These are phyloP conservation scores for Triplophysa tibetana DNA, from an alignment of 2,113 vertebrate species.

Conservation along the genomic window DNA sequence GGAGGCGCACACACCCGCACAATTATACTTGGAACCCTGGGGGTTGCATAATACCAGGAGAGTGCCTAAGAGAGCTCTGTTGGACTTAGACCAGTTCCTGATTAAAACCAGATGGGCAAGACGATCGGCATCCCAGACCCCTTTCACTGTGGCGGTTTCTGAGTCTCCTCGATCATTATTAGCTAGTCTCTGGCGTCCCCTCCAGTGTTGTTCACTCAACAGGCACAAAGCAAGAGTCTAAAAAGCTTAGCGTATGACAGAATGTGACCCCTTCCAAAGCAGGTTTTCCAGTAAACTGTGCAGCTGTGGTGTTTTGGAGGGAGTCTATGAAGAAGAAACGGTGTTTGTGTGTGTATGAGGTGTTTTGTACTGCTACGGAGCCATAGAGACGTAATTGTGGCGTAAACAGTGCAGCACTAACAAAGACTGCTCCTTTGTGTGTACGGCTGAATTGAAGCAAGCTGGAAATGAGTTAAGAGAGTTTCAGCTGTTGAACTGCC, in stretches of 20 bases:
- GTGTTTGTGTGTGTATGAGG: slow-evolving; percentile 4
- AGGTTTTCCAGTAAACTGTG: not conserved
- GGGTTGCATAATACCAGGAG: slow-evolving; percentile 52
- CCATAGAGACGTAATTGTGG: slow-evolving; percentile 21
- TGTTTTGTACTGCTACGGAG: not conserved
- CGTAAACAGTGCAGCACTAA: not conserved
- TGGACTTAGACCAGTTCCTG: slow-evolving; percentile 56
- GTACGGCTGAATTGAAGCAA: not conserved
- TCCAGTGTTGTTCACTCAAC: not conserved
- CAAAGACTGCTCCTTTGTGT: slow-evolving; percentile 4
- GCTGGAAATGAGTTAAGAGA: no score
- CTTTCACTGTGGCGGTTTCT: slow-evolving; percentile 1
- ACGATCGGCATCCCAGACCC: slow-evolving; percentile 42
- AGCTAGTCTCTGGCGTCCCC: slow-evolving; percentile 2
- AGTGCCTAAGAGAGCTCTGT: slow-evolving; percentile 47
- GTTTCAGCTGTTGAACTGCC: not conserved
- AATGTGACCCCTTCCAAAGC: slow-evolving; percentile 27
- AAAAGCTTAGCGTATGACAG: not conserved
- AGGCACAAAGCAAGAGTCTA: not conserved
- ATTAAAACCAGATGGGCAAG: slow-evolving; percentile 61
- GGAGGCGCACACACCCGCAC: slow-evolving; percentile 16
- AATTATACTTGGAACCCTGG: slow-evolving; percentile 32
- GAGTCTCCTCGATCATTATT: not conserved
- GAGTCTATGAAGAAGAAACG: not conserved
- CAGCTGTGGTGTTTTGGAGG: not conserved